A percentile compares a stretch with the other conserved stretches of the same genome.
Conservation (phyloP, 2,113 vertebrate species). For the Psittacus erithacus region DNA sequence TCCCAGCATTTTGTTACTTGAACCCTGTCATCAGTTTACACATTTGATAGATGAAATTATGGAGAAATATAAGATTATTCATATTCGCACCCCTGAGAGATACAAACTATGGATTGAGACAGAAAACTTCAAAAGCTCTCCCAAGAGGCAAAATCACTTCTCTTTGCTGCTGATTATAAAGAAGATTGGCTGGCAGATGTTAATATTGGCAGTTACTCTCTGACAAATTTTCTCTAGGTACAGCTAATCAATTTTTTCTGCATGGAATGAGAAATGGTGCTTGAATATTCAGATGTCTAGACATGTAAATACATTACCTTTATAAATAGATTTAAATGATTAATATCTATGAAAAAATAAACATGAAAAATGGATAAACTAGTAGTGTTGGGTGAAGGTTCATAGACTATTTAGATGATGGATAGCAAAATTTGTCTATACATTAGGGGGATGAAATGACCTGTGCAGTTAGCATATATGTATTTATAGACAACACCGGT, state of each 20-base stretch:
- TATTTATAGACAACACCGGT: not conserved
- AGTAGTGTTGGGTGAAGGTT: not conserved
- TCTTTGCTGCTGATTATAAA: constrained; percentile 65
- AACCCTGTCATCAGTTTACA: constrained; percentile 1
- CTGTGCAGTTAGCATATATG: not conserved
- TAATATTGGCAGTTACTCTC: constrained; percentile 70
- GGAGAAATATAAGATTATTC: constrained; percentile 2
- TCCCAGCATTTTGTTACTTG: not conserved
- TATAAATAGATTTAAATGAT: constrained; percentile 63
- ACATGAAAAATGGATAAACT: constrained; percentile 51
- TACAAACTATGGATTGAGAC: constrained; percentile 40
- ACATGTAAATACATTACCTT: constrained; percentile 40
- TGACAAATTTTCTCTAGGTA: constrained; percentile 67
- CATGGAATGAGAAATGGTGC: constrained; percentile 33
- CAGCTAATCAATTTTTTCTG: constrained; percentile 60
- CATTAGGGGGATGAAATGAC: not conserved
- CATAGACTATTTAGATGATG: not conserved
- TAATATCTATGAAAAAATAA: constrained; percentile 44
- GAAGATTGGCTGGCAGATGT: constrained; percentile 66
- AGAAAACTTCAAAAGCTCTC: constrained; percentile 40
- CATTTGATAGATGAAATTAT: constrained; percentile 28
- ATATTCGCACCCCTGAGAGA: constrained; percentile 26
- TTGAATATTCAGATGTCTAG: constrained; percentile 36
- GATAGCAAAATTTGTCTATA: not conserved
- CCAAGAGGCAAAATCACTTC: constrained; percentile 60